phyloP scores from a whole-genome alignment of 1,140 invertebrate species.

The Magallana angulata region DNA sequence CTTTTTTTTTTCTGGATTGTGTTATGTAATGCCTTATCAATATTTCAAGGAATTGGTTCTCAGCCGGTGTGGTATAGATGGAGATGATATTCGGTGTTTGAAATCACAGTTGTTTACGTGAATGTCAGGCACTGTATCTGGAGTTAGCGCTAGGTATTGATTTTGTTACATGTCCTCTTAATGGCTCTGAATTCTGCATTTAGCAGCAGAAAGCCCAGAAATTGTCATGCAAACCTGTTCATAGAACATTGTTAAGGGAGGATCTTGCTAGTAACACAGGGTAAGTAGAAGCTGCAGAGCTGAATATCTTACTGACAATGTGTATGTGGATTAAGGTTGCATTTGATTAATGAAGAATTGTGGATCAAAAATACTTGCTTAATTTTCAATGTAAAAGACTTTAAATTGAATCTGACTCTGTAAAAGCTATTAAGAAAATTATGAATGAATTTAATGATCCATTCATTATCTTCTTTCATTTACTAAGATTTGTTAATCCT shows the following conservation, averaged over 20 bases:
- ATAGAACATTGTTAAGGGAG: slow-evolving; percentile 7
- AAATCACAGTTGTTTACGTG: slow-evolving; percentile 28
- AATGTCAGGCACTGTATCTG: slow-evolving; percentile 20
- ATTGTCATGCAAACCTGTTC: slow-evolving; percentile 12
- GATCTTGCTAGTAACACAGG: not conserved
- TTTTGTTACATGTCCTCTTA: slow-evolving; percentile 36
- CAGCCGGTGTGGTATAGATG: slow-evolving; percentile 26
- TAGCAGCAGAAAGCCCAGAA: slow-evolving; percentile 19
- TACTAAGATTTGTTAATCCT: not conserved
- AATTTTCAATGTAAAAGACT: no score
- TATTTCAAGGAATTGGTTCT: slow-evolving; percentile 32
- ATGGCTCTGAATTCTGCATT: slow-evolving; percentile 27
- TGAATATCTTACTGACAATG: no score
- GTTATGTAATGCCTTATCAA: slow-evolving; percentile 38
- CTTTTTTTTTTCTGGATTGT: not conserved
- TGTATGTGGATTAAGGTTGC: no score
- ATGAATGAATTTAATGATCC: no score
- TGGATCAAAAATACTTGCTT: no score
- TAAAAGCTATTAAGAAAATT: no score
- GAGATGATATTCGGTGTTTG: slow-evolving; percentile 34
- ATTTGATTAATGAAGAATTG: no score
- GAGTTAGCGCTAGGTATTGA: slow-evolving; percentile 14
- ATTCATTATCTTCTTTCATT: not conserved
- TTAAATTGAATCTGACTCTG: no score
- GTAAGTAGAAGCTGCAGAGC: not conserved